Evolutionary conservation across 2,113 vertebrate genomes (phyloP).

Genomic region (Rhizomys pruinosus): DNA sequence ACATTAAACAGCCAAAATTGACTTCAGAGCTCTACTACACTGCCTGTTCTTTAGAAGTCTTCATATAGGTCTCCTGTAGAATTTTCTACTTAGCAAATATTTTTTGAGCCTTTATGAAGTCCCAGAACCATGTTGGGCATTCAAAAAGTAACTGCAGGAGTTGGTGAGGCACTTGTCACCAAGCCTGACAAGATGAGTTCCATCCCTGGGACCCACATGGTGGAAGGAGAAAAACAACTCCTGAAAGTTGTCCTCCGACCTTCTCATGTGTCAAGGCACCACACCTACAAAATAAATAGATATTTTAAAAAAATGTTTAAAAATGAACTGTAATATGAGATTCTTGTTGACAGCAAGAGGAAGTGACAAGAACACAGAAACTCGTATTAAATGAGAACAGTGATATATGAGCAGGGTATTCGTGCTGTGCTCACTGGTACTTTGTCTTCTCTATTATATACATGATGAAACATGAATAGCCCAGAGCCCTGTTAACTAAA

Average conservation of each 20-base stretch:
- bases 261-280: not conserved
- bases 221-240: not conserved
- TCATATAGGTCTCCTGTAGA: not conserved
- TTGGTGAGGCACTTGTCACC: not conserved
- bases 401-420: not conserved
- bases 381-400: conserved; percentile 32
- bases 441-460: not conserved
- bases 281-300: not conserved
- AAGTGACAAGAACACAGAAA: not conserved
- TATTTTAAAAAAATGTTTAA: not conserved
- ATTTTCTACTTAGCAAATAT: conserved; percentile 19
- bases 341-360: not conserved
- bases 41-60: conserved; percentile 10
- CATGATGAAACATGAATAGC: not conserved
- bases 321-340: not conserved
- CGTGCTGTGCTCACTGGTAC: not conserved
- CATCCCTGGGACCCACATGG: not conserved
- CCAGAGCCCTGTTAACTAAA: not conserved
- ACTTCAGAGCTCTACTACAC: not conserved
- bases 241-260: not conserved
- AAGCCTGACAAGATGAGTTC: not conserved
- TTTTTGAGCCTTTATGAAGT: not conserved
- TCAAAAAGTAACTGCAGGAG: conserved; percentile 16
- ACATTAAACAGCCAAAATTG: not conserved
- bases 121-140: not conserved